Evolutionary conservation across 2,113 vertebrate genomes (phyloP), one percentile per base, ranked within the genome.

Genomic region (Forbesichthys papilliferus): DNA sequence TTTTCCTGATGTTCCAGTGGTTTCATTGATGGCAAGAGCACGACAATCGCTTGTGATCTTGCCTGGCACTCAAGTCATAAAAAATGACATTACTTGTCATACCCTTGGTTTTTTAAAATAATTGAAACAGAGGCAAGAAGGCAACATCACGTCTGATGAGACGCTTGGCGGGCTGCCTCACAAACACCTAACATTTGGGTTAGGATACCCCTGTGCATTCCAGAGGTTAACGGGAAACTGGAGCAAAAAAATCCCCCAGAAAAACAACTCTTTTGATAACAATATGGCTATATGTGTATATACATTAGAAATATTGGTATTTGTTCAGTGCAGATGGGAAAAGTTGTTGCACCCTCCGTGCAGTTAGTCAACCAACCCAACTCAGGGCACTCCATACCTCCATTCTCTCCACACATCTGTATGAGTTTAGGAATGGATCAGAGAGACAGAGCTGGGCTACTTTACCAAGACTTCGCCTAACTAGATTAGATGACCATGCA

Each of bases 401-500:
- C 79, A 76, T 74, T 82, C 66, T 81, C 77, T 69, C 66, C 63
- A 58, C 81, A 88, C 91, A 90, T 91, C 89, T 90, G 87, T 78
- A 78, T 90, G 74, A 86, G 84, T 87, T 89, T 88, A 88, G 82
- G 85, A 76, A 74, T 65, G 78, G 66, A 88, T 86, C 75, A 42
- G 69, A 78, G 52, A 79, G 84, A 92, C 90, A 92, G 90, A 86
- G 81, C 71, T 74, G 70, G 77, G 83, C 90, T 27, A 27, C 20
- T 90, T 91, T 93, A 86, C 86, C 83, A 87, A 76, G 73, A 73
- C 81, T 61, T 69, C 54, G 72, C 81, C 79, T 82, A 83, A 86
- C 84, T 78, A 82, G 86, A 87, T 86, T 84, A 86, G 81, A 64
- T 77, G 68, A 84, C 83, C 69, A 74, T 51, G 57, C 49, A 62